Evolutionary conservation across 2,888 invertebrate species (phyloP), one percentile per base, ranked within the genome.

Genomic region (Melolontha melolontha): DNA sequence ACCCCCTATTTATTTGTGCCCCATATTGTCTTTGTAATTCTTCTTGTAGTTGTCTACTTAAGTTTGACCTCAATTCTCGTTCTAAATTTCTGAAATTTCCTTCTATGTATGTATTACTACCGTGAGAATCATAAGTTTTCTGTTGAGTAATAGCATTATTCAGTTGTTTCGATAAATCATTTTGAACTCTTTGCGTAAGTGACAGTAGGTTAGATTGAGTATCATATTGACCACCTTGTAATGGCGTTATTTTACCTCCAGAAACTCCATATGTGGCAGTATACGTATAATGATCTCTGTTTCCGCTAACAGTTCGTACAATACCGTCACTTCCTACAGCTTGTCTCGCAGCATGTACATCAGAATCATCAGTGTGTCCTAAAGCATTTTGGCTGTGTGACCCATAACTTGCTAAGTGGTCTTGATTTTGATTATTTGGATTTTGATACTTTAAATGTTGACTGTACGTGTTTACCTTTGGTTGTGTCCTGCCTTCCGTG

Each of bases 391-490:
- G 50, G 1, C 11, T 22, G 1, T 27, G 17, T 17, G 34, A 12
- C 0, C 50, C 64, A 16, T 10, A 50, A 49, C 50, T 63, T n/a
- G 47, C 29, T 11, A 16, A 50, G 7, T 49, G 55, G 5, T 5
- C 41, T n/a, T 52, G 11, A 12, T 59, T 16, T 22, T 69, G 59
- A 2, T 41, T 14, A 59, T 79, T 78, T 1, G 84, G 83, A 70
- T 82, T 82, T 1, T 79, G 73, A 69, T 82, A 84, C 75, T 82
- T 81, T 6, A 79, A 76, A 66, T 83, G 83, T 72, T 81, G 79
- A 66, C 79, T 80, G 71, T 82, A 79, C 4, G 81, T 75, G 63
- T 80, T 78, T 5, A 82, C 78, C 74, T 79, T 78, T 1, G 83
- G 83, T 59, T 78, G 75, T 0, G 71, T 50, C 47, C 76, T 67